Percentiles rank a stretch among this genome's conserved stretches.
Evolutionary conservation across 2,797 vertebrate species (phyloP).

Genomic region (Chloroceryle amazona): DNA sequence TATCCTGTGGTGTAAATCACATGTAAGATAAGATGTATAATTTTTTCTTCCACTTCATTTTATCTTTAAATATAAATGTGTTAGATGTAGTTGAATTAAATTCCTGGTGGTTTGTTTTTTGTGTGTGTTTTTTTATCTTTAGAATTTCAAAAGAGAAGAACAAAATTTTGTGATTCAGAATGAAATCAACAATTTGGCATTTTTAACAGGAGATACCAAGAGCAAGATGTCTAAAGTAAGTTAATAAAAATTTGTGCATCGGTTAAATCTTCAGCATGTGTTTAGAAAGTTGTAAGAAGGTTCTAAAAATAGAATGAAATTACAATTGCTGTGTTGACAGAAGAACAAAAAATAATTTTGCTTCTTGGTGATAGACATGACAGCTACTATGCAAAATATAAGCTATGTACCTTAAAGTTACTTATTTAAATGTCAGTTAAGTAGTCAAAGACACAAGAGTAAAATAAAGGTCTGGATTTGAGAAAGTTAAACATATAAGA

Average conservation of each 20-base stretch:
- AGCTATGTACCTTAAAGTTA: background rate
- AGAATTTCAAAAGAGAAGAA: constrained; percentile 99
- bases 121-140: background rate
- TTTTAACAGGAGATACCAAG: constrained; percentile 97
- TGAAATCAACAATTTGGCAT: constrained; percentile 99
- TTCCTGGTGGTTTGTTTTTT: background rate
- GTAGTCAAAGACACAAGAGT: background rate
- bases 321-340: background rate
- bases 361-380: background rate
- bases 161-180: constrained; percentile 99
- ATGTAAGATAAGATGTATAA: constrained; percentile 83
- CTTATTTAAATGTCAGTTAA: constrained; percentile 11
- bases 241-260: constrained; percentile 15
- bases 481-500: background rate
- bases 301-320: background rate
- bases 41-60: background rate
- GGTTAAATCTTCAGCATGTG: background rate
- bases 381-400: background rate
- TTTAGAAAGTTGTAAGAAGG: background rate
- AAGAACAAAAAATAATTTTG: background rate
- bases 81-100: background rate
- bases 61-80: background rate
- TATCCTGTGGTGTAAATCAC: constrained; percentile 98
- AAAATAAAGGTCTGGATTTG: background rate
- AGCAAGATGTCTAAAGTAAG: constrained; percentile 99